These are phyloP conservation scores for Autographa gamma DNA, from an alignment of 2,888 invertebrate species.

Conservation along the genomic window DNA sequence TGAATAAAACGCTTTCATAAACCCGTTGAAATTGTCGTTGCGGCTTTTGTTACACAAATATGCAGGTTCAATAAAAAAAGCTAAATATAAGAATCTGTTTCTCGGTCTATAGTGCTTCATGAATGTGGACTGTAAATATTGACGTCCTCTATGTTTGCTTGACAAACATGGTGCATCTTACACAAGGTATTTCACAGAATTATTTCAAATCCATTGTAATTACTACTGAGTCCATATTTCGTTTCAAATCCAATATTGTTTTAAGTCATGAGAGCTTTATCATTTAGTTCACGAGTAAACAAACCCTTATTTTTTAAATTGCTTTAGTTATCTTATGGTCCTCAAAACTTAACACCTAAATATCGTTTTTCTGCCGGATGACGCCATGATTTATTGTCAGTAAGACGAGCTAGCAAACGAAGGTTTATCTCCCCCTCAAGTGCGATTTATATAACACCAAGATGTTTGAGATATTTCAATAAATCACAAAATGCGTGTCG, in stretches of 20 bases:
- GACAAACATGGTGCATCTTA: slow-evolving; percentile 51
- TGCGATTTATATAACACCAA: slow-evolving; percentile 82
- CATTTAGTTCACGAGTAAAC: slow-evolving; percentile 41
- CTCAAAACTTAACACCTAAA: slow-evolving; percentile 80
- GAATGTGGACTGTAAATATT: slow-evolving; percentile 62
- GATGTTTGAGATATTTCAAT: slow-evolving; percentile 85
- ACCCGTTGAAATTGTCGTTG: slow-evolving; percentile 30
- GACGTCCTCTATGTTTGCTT: slow-evolving; percentile 49
- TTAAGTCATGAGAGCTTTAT: slow-evolving; percentile 26
- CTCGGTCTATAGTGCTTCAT: slow-evolving; percentile 42
- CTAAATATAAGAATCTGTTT: slow-evolving; percentile 35
- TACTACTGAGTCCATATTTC: slow-evolving; percentile 23
- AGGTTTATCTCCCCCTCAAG: slow-evolving; percentile 82
- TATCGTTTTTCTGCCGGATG: slow-evolving; percentile 81
- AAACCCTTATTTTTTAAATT: slow-evolving; percentile 36
- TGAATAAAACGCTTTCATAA: slow-evolving; percentile 40
- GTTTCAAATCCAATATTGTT: slow-evolving; percentile 24
- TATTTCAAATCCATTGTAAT: slow-evolving; percentile 41
- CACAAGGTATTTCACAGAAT: slow-evolving; percentile 43
- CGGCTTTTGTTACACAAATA: slow-evolving; percentile 37
- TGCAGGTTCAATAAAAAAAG: slow-evolving; percentile 46
- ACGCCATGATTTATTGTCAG: slow-evolving; percentile 83
- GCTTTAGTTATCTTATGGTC: slow-evolving; percentile 63
- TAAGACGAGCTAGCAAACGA: slow-evolving; percentile 81
- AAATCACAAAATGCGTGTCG: slow-evolving; percentile 86